Base-by-base conservation (phyloP, 2,888 invertebrate genomes). In the Troglohyphantes excavatus region DNA sequence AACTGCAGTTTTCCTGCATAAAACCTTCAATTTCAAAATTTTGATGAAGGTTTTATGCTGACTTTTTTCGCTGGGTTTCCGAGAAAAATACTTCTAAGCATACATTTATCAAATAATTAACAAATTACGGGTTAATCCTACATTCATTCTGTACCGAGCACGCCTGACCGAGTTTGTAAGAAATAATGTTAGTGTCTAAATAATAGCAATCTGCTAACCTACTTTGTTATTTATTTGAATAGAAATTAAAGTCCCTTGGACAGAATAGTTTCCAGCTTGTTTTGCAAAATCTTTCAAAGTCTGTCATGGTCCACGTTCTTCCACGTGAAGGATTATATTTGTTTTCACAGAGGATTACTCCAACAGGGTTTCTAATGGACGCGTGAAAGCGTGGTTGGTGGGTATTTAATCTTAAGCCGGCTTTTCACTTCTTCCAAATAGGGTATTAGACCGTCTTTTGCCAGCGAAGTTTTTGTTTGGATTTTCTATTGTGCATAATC, bases 401-500 rank as follows among this genome's bases (percentile, higher is more conserved):
- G 72, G 68, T 39, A 33, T 82, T 81, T 61, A 61, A 82, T 72
- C 82, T 70, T 39, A 82, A 82, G 82, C 82, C 33, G 82, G 72
- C 59, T 82, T 82, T 82, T 61, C 72, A 72, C 21, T 33, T 82
- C 78, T 78, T 67, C 61, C 61, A 78, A 65, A 63, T 78, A 78
- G 63, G 53, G 53, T 63, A 68, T 61, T 59, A 19, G 6, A 61
- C 23, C 59, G 65, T 43, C 72, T 72, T 82, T 70, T 68, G 68
- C 68, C 26, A 68, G 53, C 23, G 19, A 29, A 53, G 53, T 68
- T 81, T 81, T 72, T 82, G 26, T 82, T 81, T 81, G 67, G 72
- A 70, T 39, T 82, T 82, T 82, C 82, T 59, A 61, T 72, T 82
- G 82, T 82, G 72, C 39, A 39, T 82, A 82, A 82, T 82, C 82